A percentile compares a stretch with the other conserved stretches of the same genome.
phyloP scores from a whole-genome alignment of 2,113 vertebrate genomes.

The Rhea americana region DNA sequence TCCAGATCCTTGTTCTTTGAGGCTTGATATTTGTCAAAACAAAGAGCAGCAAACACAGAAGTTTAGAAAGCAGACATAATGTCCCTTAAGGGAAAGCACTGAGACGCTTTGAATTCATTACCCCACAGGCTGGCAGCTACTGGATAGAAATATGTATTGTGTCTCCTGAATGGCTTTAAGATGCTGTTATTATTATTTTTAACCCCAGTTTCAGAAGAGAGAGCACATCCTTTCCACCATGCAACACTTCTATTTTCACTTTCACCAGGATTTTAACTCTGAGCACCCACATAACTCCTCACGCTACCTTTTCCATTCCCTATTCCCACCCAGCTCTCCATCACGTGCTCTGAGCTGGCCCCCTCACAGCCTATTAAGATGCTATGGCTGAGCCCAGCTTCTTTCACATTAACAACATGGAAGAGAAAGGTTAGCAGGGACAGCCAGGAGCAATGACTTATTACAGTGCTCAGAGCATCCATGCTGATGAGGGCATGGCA shows the following conservation, averaged over 20 bases:
- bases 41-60: slow-evolving; percentile 11
- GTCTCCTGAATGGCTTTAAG: background rate
- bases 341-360: background rate
- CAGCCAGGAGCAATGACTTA: slow-evolving; percentile 49
- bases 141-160: background rate
- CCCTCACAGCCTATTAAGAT: background rate
- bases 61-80: slow-evolving; percentile 24
- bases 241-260: background rate
- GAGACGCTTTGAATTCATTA: slow-evolving; percentile 29
- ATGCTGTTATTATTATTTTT: background rate
- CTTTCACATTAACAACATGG: background rate
- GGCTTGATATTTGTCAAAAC: slow-evolving; percentile 49
- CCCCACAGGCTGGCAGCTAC: slow-evolving; percentile 18
- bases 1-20: slow-evolving; percentile 20
- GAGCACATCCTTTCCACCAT: background rate
- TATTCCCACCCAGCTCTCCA: background rate
- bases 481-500: background rate
- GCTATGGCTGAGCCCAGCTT: background rate
- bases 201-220: background rate
- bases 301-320: background rate
- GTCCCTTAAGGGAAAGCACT: background rate
- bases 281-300: background rate
- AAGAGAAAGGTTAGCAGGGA: slow-evolving; percentile 48
- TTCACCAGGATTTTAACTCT: background rate
- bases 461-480: background rate